A percentile compares a stretch with the other conserved stretches of the same genome.
Conservation (phyloP, 1,140 invertebrate genomes). For the Thereuonema tuberculata region DNA sequence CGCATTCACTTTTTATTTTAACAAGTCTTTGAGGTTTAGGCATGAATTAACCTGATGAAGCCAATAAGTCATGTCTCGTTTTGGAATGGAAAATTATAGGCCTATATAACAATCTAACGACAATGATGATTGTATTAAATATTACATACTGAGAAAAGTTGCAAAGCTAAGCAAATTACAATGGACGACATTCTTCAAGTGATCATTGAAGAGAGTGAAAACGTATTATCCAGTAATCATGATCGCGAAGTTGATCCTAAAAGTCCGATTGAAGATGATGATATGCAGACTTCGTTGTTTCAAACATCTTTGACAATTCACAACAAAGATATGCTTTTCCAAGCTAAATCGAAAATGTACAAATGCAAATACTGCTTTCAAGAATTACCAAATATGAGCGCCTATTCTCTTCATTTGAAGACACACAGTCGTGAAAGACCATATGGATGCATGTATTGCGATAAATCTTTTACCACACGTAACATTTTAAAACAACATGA, state of each 20-base stretch:
- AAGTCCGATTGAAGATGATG: not conserved
- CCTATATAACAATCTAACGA: no score
- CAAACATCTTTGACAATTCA: not conserved
- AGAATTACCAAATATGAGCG: not conserved
- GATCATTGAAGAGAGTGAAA: constrained; percentile 3
- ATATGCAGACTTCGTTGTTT: not conserved
- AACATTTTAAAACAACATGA: constrained; percentile 21
- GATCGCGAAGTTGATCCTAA: not conserved
- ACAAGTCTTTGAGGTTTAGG: no score
- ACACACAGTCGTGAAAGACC: constrained; percentile 11
- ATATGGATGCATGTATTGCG: constrained; percentile 7
- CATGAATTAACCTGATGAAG: no score
- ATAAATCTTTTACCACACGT: constrained; percentile 12
- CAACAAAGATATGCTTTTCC: not conserved
- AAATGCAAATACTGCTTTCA: not conserved
- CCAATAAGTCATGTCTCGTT: no score
- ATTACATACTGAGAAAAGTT: no score
- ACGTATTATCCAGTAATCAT: not conserved
- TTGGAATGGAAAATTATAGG: no score
- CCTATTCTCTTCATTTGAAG: not conserved
- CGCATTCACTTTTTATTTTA: no score
- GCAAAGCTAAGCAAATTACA: no score
- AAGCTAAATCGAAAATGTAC: not conserved
- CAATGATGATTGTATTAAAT: no score
- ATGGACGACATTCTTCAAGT: constrained; percentile 7